Evolutionary conservation across 2,113 vertebrate species (phyloP), one percentile per base, ranked within the genome.

Genomic region (Rhinogobius similis): DNA sequence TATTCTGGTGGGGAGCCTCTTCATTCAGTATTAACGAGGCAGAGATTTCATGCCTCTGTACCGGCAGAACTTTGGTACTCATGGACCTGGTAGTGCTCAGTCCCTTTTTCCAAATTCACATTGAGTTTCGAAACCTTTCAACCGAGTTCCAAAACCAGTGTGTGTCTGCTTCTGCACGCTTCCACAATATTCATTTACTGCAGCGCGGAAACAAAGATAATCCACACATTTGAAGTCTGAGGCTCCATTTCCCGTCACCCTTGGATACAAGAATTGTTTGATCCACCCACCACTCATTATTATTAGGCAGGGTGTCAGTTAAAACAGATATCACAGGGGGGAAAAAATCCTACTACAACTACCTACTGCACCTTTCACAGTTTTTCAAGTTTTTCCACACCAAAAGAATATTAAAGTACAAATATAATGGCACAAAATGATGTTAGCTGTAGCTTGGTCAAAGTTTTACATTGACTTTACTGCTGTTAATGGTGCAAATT

Each of bases 101-200:
- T 70, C 65, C 53, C 18, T 55, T 70, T 70, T 46, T 72, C 67
- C 61, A 55, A 11, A 71, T 69, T 73, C 71, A 73, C 65, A 43
- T 48, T 18, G 46, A 59, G 68, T 82, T 77, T 63, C 64, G 53
- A 74, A 79, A 68, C 38, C 70, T 68, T 68, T n/a, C 23, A 66
- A 56, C 70, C 50, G 71, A 56, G 68, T 68, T 75, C 70, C 24
- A 21, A 61, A 24, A n/a, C 26, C 23, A 48, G 72, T 5, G 9
- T 29, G 38, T 39, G 4, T 10, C 1, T 5, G 18, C 69, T 66
- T 65, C 44, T 72, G 73, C 32, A 46, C 50, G 39, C 53, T 64
- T 68, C 27, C 55, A 62, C 68, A 48, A 39, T 64, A 14, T 73
- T 73, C 44, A 62, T 38, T 24, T 36, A 41, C 69, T 50, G 38